Evolutionary conservation across 2,888 invertebrate species (phyloP).

Genomic region (Scaptomyza tumidula): DNA sequence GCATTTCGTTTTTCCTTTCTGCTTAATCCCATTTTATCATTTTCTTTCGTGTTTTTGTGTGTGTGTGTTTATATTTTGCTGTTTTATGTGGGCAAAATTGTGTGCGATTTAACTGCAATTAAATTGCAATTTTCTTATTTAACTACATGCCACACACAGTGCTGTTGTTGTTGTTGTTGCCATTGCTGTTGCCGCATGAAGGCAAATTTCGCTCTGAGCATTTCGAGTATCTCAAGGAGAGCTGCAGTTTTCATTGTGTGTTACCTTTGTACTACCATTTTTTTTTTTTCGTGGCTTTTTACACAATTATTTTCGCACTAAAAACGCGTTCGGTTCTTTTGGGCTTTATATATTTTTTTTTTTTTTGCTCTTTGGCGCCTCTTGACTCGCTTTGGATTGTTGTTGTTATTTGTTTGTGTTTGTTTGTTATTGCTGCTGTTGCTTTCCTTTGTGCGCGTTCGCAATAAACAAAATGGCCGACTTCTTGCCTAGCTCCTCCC

Average conservation of each 20-base stretch:
- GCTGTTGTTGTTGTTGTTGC: conserved; percentile 1
- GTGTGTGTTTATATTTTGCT: conserved; percentile 40
- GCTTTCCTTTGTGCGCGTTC: conserved; percentile 59
- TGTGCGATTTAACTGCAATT: conserved; percentile 82
- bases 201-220: conserved; percentile 42
- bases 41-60: conserved; percentile 26
- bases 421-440: conserved; percentile 50
- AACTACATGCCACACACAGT: conserved; percentile 62
- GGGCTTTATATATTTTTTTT: conserved; percentile 50
- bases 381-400: conserved; percentile 28
- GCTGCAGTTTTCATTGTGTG: conserved; percentile 27
- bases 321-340: conserved; percentile 63
- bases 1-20: conserved; percentile 19
- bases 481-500: conserved; percentile 45
- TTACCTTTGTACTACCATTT: conserved; percentile 66
- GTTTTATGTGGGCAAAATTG: conserved; percentile 59
- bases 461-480: conserved; percentile 72
- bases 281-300: conserved; percentile 43
- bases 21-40: conserved; percentile 4
- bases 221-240: conserved; percentile 5
- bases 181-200: conserved; percentile 26
- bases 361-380: background rate
- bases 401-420: conserved; percentile 28
- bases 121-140: conserved; percentile 67
- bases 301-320: conserved; percentile 79